phyloP scores from a whole-genome alignment of 2,113 vertebrate genomes.

The Talpa occidentalis region DNA sequence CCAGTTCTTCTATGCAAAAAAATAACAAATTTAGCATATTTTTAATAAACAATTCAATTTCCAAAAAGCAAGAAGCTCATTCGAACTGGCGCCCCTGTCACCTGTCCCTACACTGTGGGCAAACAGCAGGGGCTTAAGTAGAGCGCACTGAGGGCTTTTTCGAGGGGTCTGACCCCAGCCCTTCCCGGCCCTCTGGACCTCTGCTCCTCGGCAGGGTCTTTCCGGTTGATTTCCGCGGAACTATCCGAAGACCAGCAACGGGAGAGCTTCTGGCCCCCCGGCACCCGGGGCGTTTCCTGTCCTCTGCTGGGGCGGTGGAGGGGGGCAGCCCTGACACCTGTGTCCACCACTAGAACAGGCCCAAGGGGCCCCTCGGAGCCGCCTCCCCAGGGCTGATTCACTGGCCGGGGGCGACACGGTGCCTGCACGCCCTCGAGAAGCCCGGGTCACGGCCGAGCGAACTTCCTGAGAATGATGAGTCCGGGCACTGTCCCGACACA shows the following conservation, averaged over 20 bases:
- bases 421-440: no score
- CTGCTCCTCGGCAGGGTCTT: not conserved
- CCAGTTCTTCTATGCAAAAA: no score
- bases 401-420: not conserved
- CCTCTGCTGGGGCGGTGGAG: no score
- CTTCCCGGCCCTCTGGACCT: no score
- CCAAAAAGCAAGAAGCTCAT: not conserved
- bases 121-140: not conserved
- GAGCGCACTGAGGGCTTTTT: not conserved
- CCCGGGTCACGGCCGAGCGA: no score
- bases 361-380: not conserved
- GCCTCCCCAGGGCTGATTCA: constrained; percentile 43
- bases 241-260: not conserved
- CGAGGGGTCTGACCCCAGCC: not conserved
- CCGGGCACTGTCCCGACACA: no score
- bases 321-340: no score
- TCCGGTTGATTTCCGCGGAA: not conserved
- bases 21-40: not conserved
- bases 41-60: constrained; percentile 12
- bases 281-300: not conserved
- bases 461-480: no score
- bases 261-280: not conserved
- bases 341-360: no score
- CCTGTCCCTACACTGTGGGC: not conserved
- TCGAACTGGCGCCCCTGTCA: not conserved